Percentiles rank a stretch among this genome's conserved stretches.
These are phyloP conservation scores for Drosophila multiciliata DNA, from an alignment of 2,888 invertebrate species.

Conservation along the genomic window DNA sequence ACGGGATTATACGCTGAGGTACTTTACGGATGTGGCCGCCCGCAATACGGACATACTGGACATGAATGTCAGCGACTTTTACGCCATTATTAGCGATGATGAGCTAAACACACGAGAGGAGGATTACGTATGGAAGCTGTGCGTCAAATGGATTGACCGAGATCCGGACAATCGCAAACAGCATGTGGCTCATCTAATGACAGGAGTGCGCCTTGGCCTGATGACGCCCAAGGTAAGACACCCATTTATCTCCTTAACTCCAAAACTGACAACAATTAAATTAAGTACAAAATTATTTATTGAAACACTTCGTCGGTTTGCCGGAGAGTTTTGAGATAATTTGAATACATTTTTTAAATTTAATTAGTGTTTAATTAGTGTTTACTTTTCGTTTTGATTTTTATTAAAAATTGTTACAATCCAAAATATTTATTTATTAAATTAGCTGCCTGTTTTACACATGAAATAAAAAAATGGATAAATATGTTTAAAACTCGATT, in stretches of 20 bases:
- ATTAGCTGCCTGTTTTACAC: too few relatives aligned
- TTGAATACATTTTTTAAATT: neutral
- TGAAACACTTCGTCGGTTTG: neutral
- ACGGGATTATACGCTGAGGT: conserved; percentile 89
- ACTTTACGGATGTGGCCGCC: conserved; percentile 90
- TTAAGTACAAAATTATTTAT: neutral
- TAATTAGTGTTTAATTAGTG: too few relatives aligned
- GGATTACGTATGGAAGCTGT: conserved; percentile 94
- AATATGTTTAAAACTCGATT: too few relatives aligned
- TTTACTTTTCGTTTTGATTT: too few relatives aligned
- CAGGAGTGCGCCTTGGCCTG: conserved; percentile 92
- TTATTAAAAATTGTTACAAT: too few relatives aligned
- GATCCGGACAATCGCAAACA: conserved; percentile 90
- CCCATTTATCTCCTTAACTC: too few relatives aligned
- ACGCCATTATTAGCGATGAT: conserved; percentile 91
- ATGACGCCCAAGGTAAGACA: conserved; percentile 89
- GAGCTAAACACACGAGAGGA: conserved; percentile 95
- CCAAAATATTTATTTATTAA: too few relatives aligned
- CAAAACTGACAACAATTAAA: neutral
- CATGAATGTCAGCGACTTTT: conserved; percentile 90
- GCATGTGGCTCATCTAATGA: conserved; percentile 92
- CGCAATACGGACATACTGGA: conserved; percentile 91
- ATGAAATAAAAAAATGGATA: neutral
- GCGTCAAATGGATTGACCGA: conserved; percentile 94
- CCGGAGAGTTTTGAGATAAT: neutral